A percentile compares a stretch with the other conserved stretches of the same genome.
phyloP scores from a whole-genome alignment of 2,797 vertebrate species.

The Kryptopterus vitreolus region DNA sequence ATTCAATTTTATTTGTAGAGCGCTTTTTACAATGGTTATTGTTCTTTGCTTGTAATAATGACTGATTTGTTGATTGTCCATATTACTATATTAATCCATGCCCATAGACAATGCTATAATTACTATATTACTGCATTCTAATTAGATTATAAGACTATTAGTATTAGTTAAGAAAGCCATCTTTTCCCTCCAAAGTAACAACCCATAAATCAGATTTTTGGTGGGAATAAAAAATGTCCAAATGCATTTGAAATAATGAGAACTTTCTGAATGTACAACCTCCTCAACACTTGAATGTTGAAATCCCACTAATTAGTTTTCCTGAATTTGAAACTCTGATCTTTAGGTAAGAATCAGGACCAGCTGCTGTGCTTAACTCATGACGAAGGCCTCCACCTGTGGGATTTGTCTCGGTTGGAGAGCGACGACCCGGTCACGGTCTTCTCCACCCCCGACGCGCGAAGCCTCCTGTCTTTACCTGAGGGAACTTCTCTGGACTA shows the following conservation, averaged over 20 bases:
- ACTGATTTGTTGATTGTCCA: background rate
- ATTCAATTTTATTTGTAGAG: no score
- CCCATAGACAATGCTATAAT: background rate
- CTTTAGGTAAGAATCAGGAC: slow-evolving; percentile 51
- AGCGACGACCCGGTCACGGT: slow-evolving; percentile 79
- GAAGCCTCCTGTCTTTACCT: slow-evolving; percentile 59
- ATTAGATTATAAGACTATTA: no score
- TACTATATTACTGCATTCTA: background rate
- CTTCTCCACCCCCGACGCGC: slow-evolving; percentile 74
- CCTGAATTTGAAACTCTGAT: background rate
- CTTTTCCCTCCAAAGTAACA: background rate
- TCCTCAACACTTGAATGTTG: background rate
- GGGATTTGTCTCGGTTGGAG: slow-evolving; percentile 83
- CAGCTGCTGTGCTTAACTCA: slow-evolving; percentile 76
- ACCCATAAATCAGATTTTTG: background rate
- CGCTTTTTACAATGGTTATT: no score
- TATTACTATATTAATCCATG: background rate
- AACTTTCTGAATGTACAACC: background rate
- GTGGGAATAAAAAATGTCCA: background rate
- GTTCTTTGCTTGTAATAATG: background rate
- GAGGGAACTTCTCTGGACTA: slow-evolving; percentile 73
- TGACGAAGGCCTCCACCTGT: slow-evolving; percentile 89
- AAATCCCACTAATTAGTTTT: background rate
- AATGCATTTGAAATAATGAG: background rate
- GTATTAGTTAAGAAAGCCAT: background rate